These are phyloP conservation scores for Schrankia costaestrigalis DNA, from an alignment of 2,888 invertebrate genomes.

Conservation along the genomic window DNA sequence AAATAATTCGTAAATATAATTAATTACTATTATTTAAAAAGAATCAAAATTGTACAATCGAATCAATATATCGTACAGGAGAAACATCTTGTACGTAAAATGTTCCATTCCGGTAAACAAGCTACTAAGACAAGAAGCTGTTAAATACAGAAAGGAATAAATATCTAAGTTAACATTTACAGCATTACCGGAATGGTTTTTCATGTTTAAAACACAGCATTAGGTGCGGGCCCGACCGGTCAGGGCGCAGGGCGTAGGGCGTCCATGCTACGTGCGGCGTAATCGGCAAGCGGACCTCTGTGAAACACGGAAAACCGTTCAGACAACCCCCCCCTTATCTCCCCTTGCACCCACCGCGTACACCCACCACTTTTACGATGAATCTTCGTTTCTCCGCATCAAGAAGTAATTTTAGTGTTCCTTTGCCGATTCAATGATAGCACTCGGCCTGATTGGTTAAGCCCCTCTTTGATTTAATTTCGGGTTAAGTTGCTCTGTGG, in stretches of 20 bases:
- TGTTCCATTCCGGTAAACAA: too few relatives aligned
- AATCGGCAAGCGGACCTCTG: slow-evolving; percentile 62
- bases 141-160: too few relatives aligned
- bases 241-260: slow-evolving; percentile 53
- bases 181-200: slow-evolving; percentile 79
- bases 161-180: too few relatives aligned
- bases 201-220: slow-evolving; percentile 77
- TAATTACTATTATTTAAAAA: too few relatives aligned
- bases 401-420: slow-evolving; percentile 81
- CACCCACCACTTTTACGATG: slow-evolving; percentile 78
- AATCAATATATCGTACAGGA: too few relatives aligned
- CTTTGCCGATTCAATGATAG: slow-evolving; percentile 81
- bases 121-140: too few relatives aligned
- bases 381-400: slow-evolving; percentile 81
- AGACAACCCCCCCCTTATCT: slow-evolving; percentile 60
- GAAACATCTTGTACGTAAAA: too few relatives aligned
- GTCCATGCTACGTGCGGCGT: slow-evolving; percentile 33
- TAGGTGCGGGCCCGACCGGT: slow-evolving; percentile 73
- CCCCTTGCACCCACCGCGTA: slow-evolving; percentile 35
- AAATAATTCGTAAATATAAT: too few relatives aligned
- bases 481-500: slow-evolving; percentile 76
- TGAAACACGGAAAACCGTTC: slow-evolving; percentile 78
- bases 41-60: too few relatives aligned
- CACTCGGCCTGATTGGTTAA: slow-evolving; percentile 80
- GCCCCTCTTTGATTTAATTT: slow-evolving; percentile 80